phyloP scores from a whole-genome alignment of 2,113 vertebrate genomes.

The Plecotus auritus region DNA sequence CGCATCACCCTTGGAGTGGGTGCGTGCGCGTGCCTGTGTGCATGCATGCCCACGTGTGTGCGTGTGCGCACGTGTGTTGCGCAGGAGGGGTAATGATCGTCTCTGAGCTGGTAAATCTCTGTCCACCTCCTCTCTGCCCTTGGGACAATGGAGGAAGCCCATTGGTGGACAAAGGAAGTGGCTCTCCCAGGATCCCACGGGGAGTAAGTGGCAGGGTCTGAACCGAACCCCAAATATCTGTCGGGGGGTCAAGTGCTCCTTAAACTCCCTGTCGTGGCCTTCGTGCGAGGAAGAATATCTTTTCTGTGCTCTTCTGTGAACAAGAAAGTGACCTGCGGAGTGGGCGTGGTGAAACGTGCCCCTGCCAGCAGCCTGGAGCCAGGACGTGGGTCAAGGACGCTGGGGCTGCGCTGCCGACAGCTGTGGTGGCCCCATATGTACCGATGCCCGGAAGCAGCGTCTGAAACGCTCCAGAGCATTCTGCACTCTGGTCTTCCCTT shows the following conservation, averaged over 20 bases:
- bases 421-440: rapidly evolving
- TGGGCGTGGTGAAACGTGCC: rapidly evolving
- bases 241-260: background rate
- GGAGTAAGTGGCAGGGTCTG: background rate
- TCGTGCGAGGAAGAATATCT: background rate
- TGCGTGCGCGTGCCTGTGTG: background rate
- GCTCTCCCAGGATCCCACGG: background rate
- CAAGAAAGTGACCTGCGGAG: background rate
- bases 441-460: background rate
- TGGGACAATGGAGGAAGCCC: background rate
- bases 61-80: rapidly evolving
- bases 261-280: background rate
- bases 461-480: background rate
- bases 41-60: rapidly evolving
- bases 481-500: background rate
- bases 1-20: rapidly evolving
- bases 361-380: background rate
- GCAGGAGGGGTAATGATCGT: background rate
- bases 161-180: background rate
- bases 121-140: background rate
- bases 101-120: background rate
- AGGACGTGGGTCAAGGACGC: rapidly evolving
- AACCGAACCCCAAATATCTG: background rate
- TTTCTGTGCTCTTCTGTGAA: background rate
- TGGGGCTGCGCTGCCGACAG: background rate